Base-by-base conservation (phyloP, 2,797 vertebrate genomes). In the Rhinatrema bivittatum region DNA sequence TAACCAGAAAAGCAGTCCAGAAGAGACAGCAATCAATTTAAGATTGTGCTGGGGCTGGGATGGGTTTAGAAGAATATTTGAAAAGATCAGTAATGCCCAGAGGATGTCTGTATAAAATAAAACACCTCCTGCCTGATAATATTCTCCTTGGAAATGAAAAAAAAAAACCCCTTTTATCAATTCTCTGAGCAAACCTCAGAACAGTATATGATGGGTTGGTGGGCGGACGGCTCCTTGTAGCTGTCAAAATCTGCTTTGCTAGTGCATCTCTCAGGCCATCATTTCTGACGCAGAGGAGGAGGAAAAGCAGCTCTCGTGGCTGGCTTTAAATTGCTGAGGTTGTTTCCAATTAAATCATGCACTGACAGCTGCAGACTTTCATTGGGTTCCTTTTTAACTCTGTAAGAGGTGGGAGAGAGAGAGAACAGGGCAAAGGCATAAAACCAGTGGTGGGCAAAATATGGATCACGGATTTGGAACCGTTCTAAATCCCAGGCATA, bases 271-370 rank as follows among this genome's bases (percentile, higher is more conserved):
- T 53, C 25, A 53, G 25, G 22, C 23, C 52, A 62, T 34, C 51
- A 47, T 55, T 69, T 62, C 17, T 22, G 22, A 53, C 65, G 50
- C 65, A 33, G 33, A 40, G 62, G 42, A 48, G 14, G 44, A 71
- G 53, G 15, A 36, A 42, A 48, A 72, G 26, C 11, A 47, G 9
- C 41, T 51, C 56, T 38, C 46, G 32, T 50, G 49, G 54, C 76
- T 67, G 56, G 47, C 23, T 36, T 66, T 62, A 60, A 62, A 33
- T 53, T 64, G 52, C 46, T 40, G 34, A 60, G 27, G 52, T 51
- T 65, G n/a, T 53, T 29, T 33, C 32, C 57, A 72, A 63, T 75
- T 72, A 81, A 73, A 76, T 73, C 58, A 64, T 18, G 20, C 45
- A 42, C 42, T 58, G 65, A 65, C 68, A 74, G 58, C 52, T 48